A percentile compares a stretch with the other conserved stretches of the same genome.
Evolutionary conservation across 2,888 invertebrate genomes (phyloP).

Genomic region (Ceriagrion tenellum): DNA sequence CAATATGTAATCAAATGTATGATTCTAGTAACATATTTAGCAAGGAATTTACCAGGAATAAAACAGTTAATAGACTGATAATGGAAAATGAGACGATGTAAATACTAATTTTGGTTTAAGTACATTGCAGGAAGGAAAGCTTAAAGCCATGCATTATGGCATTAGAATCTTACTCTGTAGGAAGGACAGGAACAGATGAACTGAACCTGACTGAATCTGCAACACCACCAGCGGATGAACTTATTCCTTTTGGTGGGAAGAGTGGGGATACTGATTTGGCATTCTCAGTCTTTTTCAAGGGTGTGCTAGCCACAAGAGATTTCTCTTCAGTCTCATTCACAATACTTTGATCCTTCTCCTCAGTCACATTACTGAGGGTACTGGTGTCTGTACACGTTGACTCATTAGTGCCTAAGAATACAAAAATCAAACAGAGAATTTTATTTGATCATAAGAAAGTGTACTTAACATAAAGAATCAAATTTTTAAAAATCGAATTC

Average conservation of each 20-base stretch:
- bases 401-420: slow-evolving; percentile 21
- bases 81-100: not conserved
- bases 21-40: too few species aligned
- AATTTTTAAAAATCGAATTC: too few species aligned
- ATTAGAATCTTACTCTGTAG: slow-evolving; percentile 46
- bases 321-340: slow-evolving; percentile 35
- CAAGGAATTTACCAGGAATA: too few species aligned
- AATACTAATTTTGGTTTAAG: not conserved
- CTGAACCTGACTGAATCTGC: slow-evolving; percentile 40
- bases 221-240: not conserved
- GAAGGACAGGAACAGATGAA: slow-evolving; percentile 54
- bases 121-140: not conserved
- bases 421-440: not conserved
- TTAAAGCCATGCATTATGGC: not conserved
- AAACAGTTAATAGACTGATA: too few species aligned
- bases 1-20: too few species aligned
- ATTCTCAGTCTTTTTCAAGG: slow-evolving; percentile 62
- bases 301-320: not conserved
- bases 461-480: not conserved
- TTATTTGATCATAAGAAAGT: not conserved
- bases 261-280: slow-evolving; percentile 57
- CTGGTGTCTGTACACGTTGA: not conserved
- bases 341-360: slow-evolving; percentile 48
- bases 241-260: slow-evolving; percentile 34
- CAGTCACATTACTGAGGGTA: slow-evolving; percentile 1